Evolutionary conservation across 2,888 invertebrate species (phyloP).

Genomic region (Diogma glabrata): DNA sequence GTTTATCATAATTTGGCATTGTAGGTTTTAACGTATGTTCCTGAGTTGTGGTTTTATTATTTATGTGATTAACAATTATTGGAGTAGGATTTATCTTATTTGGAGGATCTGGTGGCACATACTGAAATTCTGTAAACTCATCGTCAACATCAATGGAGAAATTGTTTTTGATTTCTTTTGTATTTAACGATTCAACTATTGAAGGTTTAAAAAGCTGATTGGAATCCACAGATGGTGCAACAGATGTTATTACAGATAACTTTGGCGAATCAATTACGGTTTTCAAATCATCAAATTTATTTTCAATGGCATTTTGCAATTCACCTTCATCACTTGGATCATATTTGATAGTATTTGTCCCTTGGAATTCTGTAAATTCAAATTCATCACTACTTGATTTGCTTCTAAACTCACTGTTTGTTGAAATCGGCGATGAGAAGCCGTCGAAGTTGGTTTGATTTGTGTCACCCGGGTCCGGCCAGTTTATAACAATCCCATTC

Average conservation of each 20-base stretch:
- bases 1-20: neutral
- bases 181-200: neutral
- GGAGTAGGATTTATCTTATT: neutral
- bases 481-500: slow-evolving; percentile 8
- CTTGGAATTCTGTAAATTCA: slow-evolving; percentile 9
- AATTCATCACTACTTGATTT: neutral
- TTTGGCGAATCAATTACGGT: too few species aligned
- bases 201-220: too few species aligned
- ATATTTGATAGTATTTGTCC: slow-evolving; percentile 3
- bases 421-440: neutral
- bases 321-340: neutral
- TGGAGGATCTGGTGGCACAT: slow-evolving; percentile 26
- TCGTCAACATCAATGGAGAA: slow-evolving; percentile 28
- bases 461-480: slow-evolving; percentile 13
- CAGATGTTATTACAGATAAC: too few species aligned
- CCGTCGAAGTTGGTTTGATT: neutral
- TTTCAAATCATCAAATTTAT: neutral
- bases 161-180: neutral
- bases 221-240: too few species aligned
- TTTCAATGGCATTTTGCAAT: neutral
- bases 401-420: neutral
- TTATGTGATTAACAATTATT: neutral
- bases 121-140: slow-evolving; percentile 41
- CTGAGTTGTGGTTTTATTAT: neutral
- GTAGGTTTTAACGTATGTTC: too few species aligned